These are phyloP conservation scores for Eciton burchellii DNA, from an alignment of 1,140 invertebrate genomes.

Conservation along the genomic window DNA sequence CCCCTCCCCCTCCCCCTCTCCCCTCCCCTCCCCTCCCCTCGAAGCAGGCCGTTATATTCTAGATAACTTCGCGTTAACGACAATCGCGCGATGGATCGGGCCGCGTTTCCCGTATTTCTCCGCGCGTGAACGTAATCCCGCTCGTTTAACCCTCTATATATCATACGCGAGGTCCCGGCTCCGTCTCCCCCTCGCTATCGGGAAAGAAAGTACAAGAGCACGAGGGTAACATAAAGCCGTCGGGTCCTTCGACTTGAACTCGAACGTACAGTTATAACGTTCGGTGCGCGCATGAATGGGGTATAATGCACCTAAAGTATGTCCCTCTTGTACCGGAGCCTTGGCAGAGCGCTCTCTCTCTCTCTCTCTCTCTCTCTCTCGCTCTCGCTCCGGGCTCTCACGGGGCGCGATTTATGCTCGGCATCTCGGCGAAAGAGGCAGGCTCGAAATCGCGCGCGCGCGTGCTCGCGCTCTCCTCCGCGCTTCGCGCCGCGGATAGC, in stretches of 20 bases:
- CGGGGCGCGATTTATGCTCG: conserved; percentile 42
- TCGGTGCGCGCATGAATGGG: conserved; percentile 46
- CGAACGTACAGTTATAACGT: conserved; percentile 49
- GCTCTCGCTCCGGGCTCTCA: conserved; percentile 8
- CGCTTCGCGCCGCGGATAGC: conserved; percentile 35
- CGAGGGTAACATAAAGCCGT: conserved; percentile 32
- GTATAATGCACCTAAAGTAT: conserved; percentile 55
- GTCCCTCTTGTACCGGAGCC: conserved; percentile 30
- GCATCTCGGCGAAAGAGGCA: neutral
- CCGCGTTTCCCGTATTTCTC: neutral
- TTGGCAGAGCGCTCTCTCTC: conserved; percentile 11
- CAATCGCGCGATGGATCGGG: neutral
- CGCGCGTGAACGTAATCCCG: neutral
- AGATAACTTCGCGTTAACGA: neutral
- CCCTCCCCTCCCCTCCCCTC: too few species aligned
- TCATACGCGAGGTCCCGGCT: neutral
- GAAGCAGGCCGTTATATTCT: too few species aligned
- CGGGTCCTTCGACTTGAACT: conserved; percentile 45
- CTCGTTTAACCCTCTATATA: neutral
- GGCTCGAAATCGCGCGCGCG: conserved; percentile 42
- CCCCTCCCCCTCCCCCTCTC: too few species aligned
- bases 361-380: conserved; percentile 1
- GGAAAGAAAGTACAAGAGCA: conserved; percentile 14
- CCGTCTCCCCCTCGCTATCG: neutral
- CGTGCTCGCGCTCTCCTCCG: too few species aligned